Evolutionary conservation across 2,797 vertebrate species (phyloP), one percentile per base, ranked within the genome.

Genomic region (Phaenicophaeus curvirostris): DNA sequence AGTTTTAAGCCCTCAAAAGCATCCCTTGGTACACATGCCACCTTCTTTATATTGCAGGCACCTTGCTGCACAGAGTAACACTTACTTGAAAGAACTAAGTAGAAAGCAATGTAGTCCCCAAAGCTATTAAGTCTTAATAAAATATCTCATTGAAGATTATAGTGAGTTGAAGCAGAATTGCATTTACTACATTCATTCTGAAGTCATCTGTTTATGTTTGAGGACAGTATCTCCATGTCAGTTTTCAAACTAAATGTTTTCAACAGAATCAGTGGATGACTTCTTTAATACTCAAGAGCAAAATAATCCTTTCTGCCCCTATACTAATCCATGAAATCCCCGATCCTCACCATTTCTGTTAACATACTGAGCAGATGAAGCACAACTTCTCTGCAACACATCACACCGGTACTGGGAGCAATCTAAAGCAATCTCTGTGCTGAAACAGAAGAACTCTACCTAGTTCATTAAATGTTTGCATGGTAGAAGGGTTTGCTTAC

Each of bases 1-100:
- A 89, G 67, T 74, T 92, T 95, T 96, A 96, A 96, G 91, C 73
- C 90, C 92, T 95, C 87, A 69, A 85, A 94, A 96, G 94, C 72
- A 91, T 72, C 76, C 79, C 79, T 59, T 67, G 75, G 69, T 87
- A 93, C 69, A 82, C 46, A 81, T 79, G 87, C 85, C 57, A 89
- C 81, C 63, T 78, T 94, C 78, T 81, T 91, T 89, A 62, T 78
- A 86, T 67, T 90, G 83, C 25, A 95, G 73, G 51, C 71, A 76
- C 89, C 71, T 86, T 86, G 84, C 57, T 95, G 78, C 93, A 94
- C 41, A 53, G 48, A 90, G 37, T 91, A 87, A 94, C 62, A 73
- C 65, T 67, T 94, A 68, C 81, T 96, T 91, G 57, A 93, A 96
- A 96, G 89, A 92, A 58, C 44, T 33, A 75, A 85, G 50, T 15